These are phyloP conservation scores for Seira sanloemensis DNA, from an alignment of 2,888 invertebrate species.

Conservation along the genomic window DNA sequence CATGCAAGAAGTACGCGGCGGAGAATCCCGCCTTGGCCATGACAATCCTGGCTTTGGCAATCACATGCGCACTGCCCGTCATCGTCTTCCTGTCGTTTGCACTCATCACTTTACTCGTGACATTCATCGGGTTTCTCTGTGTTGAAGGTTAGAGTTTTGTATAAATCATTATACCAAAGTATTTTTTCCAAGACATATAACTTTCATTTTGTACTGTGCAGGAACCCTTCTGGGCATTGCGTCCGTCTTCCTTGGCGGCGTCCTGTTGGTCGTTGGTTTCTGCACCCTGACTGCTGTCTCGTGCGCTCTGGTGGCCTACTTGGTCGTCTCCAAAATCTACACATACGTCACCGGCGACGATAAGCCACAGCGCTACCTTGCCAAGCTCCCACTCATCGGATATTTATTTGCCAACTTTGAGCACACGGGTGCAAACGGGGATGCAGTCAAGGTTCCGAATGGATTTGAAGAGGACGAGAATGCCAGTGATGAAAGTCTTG, in stretches of 20 bases:
- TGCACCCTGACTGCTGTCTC: conserved; percentile 65
- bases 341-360: conserved; percentile 59
- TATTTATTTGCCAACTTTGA: conserved; percentile 61
- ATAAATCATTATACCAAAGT: background rate
- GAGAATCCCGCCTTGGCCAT: conserved; percentile 69
- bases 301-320: conserved; percentile 59
- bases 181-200: conserved; percentile 6
- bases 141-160: conserved; percentile 66
- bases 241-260: conserved; percentile 62
- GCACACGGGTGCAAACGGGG: conserved; percentile 63
- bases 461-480: conserved; percentile 61
- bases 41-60: conserved; percentile 63
- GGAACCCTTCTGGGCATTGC: conserved; percentile 69
- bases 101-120: conserved; percentile 65
- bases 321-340: conserved; percentile 61
- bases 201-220: conserved; percentile 15
- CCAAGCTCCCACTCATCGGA: conserved; percentile 63
- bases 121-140: conserved; percentile 70
- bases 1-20: conserved; percentile 65
- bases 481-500: conserved; percentile 68
- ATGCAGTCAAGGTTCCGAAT: conserved; percentile 65
- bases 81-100: conserved; percentile 69
- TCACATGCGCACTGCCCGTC: conserved; percentile 68
- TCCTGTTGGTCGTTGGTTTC: conserved; percentile 62
- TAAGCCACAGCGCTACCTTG: conserved; percentile 58